phyloP scores from a whole-genome alignment of 2,888 invertebrate genomes.

The Dromius quadrimaculatus region DNA sequence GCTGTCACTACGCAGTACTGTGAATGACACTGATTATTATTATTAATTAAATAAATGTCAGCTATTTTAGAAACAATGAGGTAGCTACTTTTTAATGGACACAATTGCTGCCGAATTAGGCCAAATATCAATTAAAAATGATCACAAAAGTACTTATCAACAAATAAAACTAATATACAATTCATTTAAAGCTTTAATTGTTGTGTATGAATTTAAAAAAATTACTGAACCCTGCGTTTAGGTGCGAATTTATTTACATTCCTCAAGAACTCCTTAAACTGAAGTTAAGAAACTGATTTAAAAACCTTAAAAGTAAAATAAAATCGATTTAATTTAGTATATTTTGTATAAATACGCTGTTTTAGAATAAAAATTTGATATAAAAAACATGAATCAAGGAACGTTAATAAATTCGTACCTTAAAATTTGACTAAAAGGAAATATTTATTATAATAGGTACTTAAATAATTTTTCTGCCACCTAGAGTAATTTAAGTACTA shows the following conservation, averaged over 20 bases:
- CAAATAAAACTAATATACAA: conserved; percentile 8
- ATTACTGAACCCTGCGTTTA: conserved; percentile 30
- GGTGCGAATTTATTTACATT: neutral
- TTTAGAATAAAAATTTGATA: too few relatives aligned
- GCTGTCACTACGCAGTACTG: conserved; percentile 28
- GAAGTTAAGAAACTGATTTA: too few relatives aligned
- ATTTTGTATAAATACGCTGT: too few relatives aligned
- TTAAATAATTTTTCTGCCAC: conserved; percentile 50
- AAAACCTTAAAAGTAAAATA: too few relatives aligned
- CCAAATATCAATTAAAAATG: conserved; percentile 42
- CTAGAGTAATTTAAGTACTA: conserved; percentile 51
- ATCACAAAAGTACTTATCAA: conserved; percentile 39
- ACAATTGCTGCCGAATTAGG: conserved; percentile 47
- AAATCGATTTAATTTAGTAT: too few relatives aligned
- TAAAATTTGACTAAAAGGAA: too few relatives aligned
- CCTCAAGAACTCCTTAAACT: too few relatives aligned
- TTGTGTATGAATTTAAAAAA: conserved; percentile 11
- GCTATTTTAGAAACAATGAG: conserved; percentile 49
- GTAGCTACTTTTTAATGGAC: conserved; percentile 52
- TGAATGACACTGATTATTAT: conserved; percentile 29
- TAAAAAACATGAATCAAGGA: too few relatives aligned
- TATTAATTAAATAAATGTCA: conserved; percentile 37
- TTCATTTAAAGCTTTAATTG: conserved; percentile 16
- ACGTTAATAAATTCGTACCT: too few relatives aligned
- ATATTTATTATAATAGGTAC: conserved; percentile 22